phyloP scores from a whole-genome alignment of 2,797 vertebrate species.

The Hyperoplus lanceolatus region DNA sequence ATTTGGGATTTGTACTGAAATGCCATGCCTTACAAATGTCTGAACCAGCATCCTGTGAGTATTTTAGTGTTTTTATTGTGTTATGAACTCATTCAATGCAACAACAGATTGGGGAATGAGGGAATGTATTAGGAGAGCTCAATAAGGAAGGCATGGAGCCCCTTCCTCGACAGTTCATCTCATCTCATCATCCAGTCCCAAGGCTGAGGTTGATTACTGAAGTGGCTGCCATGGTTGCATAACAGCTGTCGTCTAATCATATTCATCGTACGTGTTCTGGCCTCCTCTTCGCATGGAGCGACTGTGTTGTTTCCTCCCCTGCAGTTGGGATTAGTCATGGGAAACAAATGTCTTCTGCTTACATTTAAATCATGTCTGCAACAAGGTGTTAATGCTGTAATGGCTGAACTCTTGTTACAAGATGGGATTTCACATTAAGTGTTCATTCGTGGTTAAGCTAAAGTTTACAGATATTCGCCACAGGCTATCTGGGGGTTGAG shows the following conservation, averaged over 20 bases:
- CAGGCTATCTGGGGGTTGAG: not conserved
- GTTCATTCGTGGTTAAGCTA: not conserved
- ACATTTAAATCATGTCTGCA: constrained; percentile 17
- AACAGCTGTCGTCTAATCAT: constrained; percentile 74
- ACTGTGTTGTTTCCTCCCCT: constrained; percentile 28
- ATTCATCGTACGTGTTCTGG: constrained; percentile 57
- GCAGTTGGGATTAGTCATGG: constrained; percentile 51
- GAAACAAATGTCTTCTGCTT: constrained; percentile 46
- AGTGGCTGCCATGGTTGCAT: constrained; percentile 69
- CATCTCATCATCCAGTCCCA: constrained; percentile 56
- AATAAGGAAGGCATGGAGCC: constrained; percentile 22
- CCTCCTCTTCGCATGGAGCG: constrained; percentile 40
- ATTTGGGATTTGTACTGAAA: too few relatives aligned
- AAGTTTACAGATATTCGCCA: not conserved
- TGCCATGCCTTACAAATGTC: too few relatives aligned
- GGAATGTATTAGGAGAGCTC: constrained; percentile 4
- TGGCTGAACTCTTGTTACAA: constrained; percentile 21
- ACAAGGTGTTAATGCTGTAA: constrained; percentile 5
- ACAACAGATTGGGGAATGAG: not conserved
- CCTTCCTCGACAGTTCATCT: constrained; percentile 32
- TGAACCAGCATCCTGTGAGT: not conserved
- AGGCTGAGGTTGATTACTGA: constrained; percentile 73
- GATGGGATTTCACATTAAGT: constrained; percentile 11
- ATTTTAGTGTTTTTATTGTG: not conserved
- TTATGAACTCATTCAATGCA: not conserved